Conservation (phyloP, 2,888 invertebrate genomes). For the Pemphredon lugubris region DNA sequence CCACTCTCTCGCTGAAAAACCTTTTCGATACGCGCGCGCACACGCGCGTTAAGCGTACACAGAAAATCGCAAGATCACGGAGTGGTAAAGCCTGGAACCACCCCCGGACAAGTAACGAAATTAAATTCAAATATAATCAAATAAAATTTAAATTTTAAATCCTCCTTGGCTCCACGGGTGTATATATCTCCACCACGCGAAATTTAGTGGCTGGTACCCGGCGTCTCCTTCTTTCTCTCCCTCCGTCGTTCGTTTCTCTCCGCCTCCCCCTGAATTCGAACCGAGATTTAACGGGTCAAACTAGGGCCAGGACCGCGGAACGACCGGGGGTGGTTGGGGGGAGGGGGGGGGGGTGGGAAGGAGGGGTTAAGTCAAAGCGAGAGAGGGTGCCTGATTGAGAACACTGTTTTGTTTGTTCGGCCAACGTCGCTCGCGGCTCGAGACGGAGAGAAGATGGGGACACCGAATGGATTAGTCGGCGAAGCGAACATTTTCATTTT, state of each 20-base stretch:
- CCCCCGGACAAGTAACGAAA: slow-evolving; percentile 68
- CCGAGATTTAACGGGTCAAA: slow-evolving; percentile 79
- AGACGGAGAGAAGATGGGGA: neutral
- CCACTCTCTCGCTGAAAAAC: too few species aligned
- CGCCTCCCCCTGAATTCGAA: slow-evolving; percentile 62
- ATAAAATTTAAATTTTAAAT: slow-evolving; percentile 81
- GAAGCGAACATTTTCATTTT: slow-evolving; percentile 18
- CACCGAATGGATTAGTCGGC: slow-evolving; percentile 40
- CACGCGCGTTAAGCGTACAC: slow-evolving; percentile 14
- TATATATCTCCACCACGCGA: slow-evolving; percentile 48
- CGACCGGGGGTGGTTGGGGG: too few species aligned
- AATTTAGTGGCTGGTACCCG: slow-evolving; percentile 72
- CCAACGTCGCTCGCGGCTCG: slow-evolving; percentile 40
- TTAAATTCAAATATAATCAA: slow-evolving; percentile 82
- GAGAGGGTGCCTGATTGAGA: slow-evolving; percentile 78
- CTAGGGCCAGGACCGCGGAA: slow-evolving; percentile 51
- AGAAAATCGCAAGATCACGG: slow-evolving; percentile 33
- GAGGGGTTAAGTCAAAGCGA: slow-evolving; percentile 63
- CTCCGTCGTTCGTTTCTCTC: slow-evolving; percentile 28
- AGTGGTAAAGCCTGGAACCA: slow-evolving; percentile 40
- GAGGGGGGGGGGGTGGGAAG: slow-evolving; percentile 36
- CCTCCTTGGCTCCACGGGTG: slow-evolving; percentile 63
- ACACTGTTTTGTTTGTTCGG: slow-evolving; percentile 78
- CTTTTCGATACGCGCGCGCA: neutral
- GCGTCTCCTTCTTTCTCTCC: slow-evolving; percentile 55